Percentiles rank a stretch among this genome's conserved stretches.
Conservation (phyloP, 2,113 vertebrate genomes). For the Atlantisia rogersi region DNA sequence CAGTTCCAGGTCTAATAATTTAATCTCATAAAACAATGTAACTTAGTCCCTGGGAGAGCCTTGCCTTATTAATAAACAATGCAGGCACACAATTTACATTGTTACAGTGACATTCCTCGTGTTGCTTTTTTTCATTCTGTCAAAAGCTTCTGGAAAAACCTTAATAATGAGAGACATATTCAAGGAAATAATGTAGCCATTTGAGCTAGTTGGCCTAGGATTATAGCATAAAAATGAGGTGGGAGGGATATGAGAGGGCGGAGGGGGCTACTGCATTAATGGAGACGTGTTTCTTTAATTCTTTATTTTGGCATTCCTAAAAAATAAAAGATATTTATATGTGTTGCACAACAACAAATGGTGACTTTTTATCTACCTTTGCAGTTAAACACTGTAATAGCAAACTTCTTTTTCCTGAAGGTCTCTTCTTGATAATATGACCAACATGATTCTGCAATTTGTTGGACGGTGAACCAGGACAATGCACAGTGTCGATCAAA, state of each 20-base stretch:
- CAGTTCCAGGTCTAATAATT: slow-evolving; percentile 73
- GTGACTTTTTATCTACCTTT: neutral
- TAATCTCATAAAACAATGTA: slow-evolving; percentile 70
- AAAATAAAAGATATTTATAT: neutral
- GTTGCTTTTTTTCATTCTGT: slow-evolving; percentile 30
- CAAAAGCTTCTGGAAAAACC: slow-evolving; percentile 12
- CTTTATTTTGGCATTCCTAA: neutral
- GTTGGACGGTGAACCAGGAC: neutral
- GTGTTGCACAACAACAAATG: neutral
- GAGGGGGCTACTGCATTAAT: neutral
- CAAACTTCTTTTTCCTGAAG: neutral
- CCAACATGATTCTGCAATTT: neutral
- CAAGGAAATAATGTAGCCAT: neutral
- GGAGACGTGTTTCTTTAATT: neutral
- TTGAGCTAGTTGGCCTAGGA: neutral
- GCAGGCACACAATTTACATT: slow-evolving; percentile 13
- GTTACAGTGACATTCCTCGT: slow-evolving; percentile 23
- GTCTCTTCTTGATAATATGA: neutral
- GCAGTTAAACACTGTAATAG: neutral
- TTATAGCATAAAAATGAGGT: neutral
- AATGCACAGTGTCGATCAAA: neutral
- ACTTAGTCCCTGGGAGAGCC: slow-evolving; percentile 59
- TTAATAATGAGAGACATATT: neutral
- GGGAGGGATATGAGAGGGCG: neutral
- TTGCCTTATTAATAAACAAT: slow-evolving; percentile 70